Evolutionary conservation across 1,140 invertebrate genomes (phyloP).

Genomic region (Orius insidiosus): DNA sequence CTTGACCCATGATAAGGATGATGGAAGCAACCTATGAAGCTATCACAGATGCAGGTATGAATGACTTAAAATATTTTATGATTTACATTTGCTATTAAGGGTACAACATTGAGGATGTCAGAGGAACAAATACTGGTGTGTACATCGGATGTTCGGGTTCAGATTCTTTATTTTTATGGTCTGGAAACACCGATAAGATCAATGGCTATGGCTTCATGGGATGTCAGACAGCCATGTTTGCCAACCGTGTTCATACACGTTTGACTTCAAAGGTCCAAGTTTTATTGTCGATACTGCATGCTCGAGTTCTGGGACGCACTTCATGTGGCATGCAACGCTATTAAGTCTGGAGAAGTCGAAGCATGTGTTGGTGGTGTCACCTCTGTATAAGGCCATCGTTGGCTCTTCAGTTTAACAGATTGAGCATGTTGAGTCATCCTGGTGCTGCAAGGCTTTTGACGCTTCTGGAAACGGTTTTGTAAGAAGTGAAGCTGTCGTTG

Average conservation of each 20-base stretch:
- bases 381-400: constrained; percentile 39
- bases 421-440: constrained; percentile 15
- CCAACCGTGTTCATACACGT: constrained; percentile 46
- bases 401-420: constrained; percentile 29
- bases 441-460: constrained; percentile 15
- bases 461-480: constrained; percentile 34
- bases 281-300: constrained; percentile 19
- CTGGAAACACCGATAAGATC: neutral
- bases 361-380: constrained; percentile 38
- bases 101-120: neutral
- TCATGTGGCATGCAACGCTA: constrained; percentile 32
- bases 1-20: constrained; percentile 89
- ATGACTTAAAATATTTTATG: no score
- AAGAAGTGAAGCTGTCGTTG: constrained; percentile 39
- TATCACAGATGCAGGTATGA: constrained; percentile 81
- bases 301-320: constrained; percentile 15
- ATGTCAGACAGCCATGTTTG: constrained; percentile 44
- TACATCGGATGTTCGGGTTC: no score
- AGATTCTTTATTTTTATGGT: no score
- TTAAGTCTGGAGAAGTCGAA: constrained; percentile 38
- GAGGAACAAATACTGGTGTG: no score
- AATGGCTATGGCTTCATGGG: constrained; percentile 44
- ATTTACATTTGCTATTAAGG: no score
- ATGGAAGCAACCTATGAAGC: constrained; percentile 86
- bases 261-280: constrained; percentile 38